Conservation (phyloP, 2,113 vertebrate species). For the Casuarius casuarius region DNA sequence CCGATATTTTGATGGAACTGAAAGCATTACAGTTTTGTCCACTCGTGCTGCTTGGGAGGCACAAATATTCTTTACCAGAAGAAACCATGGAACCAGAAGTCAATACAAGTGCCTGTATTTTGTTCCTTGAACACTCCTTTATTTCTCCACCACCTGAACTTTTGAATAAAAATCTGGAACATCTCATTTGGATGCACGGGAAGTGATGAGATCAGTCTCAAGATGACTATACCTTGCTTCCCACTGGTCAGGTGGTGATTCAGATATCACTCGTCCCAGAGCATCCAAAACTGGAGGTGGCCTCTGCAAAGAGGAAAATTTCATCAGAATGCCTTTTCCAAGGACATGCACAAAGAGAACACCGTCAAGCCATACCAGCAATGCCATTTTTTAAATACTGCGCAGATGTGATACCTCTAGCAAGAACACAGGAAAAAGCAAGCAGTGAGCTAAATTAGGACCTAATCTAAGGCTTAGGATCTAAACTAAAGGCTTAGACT, state of each 20-base stretch:
- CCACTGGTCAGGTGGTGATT: constrained; percentile 96
- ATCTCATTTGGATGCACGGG: background rate
- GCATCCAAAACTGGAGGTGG: constrained; percentile 95
- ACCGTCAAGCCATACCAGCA: background rate
- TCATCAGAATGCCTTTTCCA: background rate
- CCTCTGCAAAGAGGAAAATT: constrained; percentile 77
- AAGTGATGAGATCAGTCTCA: background rate
- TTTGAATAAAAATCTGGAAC: background rate
- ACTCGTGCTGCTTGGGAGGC: background rate
- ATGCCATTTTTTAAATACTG: background rate
- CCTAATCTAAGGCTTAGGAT: background rate
- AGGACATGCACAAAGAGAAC: rapidly evolving
- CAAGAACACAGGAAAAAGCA: background rate
- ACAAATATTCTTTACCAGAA: background rate
- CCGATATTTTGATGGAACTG: background rate
- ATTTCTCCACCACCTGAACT: background rate
- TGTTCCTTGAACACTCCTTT: background rate
- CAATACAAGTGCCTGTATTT: background rate
- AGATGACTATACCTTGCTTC: constrained; percentile 89
- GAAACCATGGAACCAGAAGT: background rate
- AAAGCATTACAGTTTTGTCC: background rate
- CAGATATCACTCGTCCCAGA: constrained; percentile 94
- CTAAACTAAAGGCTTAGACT: background rate
- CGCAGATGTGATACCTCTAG: background rate
- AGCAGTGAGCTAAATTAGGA: background rate